Conservation (phyloP, 2,113 vertebrate genomes). For the Arizona elegans region DNA sequence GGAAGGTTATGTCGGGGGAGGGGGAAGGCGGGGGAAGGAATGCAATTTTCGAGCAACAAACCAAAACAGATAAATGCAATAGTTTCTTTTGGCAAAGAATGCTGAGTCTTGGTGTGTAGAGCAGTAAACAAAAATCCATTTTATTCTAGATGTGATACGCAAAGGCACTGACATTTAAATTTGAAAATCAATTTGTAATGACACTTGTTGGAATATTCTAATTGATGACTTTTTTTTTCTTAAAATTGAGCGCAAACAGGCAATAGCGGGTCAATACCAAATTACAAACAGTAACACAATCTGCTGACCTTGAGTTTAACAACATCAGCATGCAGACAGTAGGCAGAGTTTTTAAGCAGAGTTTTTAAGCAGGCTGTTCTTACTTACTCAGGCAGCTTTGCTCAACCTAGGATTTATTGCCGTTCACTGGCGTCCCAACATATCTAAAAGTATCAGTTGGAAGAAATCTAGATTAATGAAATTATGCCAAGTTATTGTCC, state of each 20-base stretch:
- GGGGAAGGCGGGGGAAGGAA: neutral
- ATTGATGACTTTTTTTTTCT: constrained; percentile 7
- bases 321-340: neutral
- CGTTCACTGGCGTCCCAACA: neutral
- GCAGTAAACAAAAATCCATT: neutral
- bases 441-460: neutral
- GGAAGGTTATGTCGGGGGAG: neutral
- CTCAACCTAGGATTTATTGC: neutral
- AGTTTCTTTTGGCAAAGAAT: neutral
- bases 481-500: neutral
- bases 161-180: neutral
- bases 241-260: constrained; percentile 14
- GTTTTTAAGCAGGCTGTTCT: neutral
- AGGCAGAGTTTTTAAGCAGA: neutral
- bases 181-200: constrained; percentile 27
- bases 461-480: neutral
- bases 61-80: neutral
- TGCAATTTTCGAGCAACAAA: neutral
- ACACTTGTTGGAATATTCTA: constrained; percentile 24
- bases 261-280: constrained; percentile 2
- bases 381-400: neutral
- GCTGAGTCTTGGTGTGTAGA: neutral
- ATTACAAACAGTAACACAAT: constrained; percentile 6
- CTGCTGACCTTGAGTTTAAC: constrained; percentile 11
- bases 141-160: neutral